Conservation (phyloP, 2,113 vertebrate species). For the Urocolius indicus region DNA sequence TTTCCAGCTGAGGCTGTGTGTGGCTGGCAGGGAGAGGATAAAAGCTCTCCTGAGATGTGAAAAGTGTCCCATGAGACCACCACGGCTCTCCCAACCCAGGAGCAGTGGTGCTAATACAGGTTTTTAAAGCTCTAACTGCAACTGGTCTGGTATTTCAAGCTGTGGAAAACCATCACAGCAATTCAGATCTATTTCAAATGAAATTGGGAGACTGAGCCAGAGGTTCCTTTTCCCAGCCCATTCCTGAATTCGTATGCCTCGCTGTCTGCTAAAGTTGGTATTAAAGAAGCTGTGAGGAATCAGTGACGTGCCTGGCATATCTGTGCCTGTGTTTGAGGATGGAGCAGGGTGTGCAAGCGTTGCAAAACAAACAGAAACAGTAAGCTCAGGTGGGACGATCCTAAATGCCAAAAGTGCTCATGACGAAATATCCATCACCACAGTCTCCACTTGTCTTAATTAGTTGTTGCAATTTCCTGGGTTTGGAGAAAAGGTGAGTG, state of each 20-base stretch:
- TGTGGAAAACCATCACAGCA: neutral
- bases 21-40: neutral
- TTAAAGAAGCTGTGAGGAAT: neutral
- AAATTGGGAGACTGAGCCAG: neutral
- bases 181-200: neutral
- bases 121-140: neutral
- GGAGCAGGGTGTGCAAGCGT: neutral
- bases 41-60: neutral
- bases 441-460: neutral
- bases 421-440: accelerated
- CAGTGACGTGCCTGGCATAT: neutral
- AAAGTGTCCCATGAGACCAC: neutral
- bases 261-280: neutral
- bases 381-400: neutral
- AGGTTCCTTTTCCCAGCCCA: neutral
- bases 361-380: neutral
- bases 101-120: neutral
- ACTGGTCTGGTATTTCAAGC: neutral
- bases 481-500: neutral
- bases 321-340: neutral
- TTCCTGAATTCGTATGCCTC: neutral
- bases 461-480: neutral
- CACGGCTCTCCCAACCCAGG: neutral
- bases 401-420: neutral
- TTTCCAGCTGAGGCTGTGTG: neutral